Evolutionary conservation across 2,797 vertebrate genomes (phyloP).

Genomic region (Todus mexicanus): DNA sequence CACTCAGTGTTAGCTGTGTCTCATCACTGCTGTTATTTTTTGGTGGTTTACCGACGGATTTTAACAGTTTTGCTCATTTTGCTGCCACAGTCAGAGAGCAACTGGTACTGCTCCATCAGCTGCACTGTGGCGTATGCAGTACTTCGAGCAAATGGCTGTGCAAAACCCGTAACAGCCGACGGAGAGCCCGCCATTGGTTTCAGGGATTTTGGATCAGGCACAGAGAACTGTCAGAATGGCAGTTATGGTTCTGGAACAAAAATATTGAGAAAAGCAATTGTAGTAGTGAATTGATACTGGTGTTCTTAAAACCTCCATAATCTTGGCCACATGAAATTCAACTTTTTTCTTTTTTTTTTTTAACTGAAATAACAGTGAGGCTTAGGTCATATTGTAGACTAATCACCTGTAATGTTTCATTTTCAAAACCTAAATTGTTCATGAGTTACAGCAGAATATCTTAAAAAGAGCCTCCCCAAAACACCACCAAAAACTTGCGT

Average conservation of each 20-base stretch:
- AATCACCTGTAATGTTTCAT: slow-evolving; percentile 15
- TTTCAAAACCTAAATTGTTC: slow-evolving; percentile 35
- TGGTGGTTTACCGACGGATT: background rate
- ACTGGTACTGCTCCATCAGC: background rate
- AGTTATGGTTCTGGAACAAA: slow-evolving; percentile 10
- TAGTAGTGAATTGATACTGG: background rate
- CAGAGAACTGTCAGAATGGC: background rate
- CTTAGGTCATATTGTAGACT: background rate
- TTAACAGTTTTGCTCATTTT: background rate
- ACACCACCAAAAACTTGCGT: background rate
- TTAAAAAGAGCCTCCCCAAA: background rate
- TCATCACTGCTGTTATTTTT: background rate
- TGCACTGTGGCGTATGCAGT: background rate
- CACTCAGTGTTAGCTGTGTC: accelerated
- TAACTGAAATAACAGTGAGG: slow-evolving; percentile 37
- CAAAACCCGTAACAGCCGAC: accelerated
- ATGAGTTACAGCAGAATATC: slow-evolving; percentile 15
- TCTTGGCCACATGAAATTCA: slow-evolving; percentile 20
- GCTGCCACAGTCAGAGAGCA: background rate
- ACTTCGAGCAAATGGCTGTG: background rate
- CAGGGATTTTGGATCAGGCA: background rate
- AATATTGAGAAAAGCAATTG: background rate
- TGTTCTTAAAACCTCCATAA: slow-evolving; percentile 42
- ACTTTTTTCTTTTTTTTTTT: background rate
- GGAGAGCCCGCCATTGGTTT: background rate